phyloP scores from a whole-genome alignment of 2,797 vertebrate genomes.

The Yasuhikotakia modesta region DNA sequence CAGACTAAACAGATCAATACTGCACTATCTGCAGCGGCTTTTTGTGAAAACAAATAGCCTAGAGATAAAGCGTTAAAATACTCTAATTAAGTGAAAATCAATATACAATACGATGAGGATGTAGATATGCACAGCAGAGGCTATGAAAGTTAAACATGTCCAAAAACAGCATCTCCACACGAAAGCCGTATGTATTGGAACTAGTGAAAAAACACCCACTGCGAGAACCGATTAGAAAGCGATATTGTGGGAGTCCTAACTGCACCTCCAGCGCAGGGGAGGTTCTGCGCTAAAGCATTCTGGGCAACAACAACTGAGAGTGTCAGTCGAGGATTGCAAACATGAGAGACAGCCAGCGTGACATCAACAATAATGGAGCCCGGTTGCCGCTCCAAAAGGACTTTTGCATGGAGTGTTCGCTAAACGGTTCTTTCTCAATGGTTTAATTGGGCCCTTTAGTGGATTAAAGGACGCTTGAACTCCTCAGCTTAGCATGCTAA shows the following conservation, averaged over 20 bases:
- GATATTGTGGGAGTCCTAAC: constrained; percentile 8
- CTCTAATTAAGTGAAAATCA: constrained; percentile 27
- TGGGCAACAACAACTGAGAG: constrained; percentile 8
- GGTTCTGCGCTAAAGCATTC: constrained; percentile 24
- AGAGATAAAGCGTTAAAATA: constrained; percentile 3
- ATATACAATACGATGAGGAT: constrained; percentile 2
- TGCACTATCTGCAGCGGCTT: constrained; percentile 16
- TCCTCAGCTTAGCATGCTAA: constrained; percentile 25
- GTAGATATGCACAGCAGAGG: not conserved
- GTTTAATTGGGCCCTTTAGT: constrained; percentile 49
- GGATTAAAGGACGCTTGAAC: constrained; percentile 25
- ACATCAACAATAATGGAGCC: constrained; percentile 21
- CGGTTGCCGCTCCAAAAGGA: constrained; percentile 30
- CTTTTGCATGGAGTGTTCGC: constrained; percentile 12
- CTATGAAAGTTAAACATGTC: constrained; percentile 8
- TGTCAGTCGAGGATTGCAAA: constrained; percentile 14
- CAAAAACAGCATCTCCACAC: not conserved
- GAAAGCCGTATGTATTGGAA: not conserved
- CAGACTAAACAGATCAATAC: constrained; percentile 20
- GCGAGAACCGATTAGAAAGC: constrained; percentile 41
- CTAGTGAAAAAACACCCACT: constrained; percentile 27
- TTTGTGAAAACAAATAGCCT: not conserved
- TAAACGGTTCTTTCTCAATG: constrained; percentile 24
- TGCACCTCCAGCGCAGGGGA: not conserved
- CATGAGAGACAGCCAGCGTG: constrained; percentile 39